Percentiles rank a stretch among this genome's conserved stretches.
These are phyloP conservation scores for Setophaga petechia DNA, from an alignment of 2,113 vertebrate species.

Conservation along the genomic window DNA sequence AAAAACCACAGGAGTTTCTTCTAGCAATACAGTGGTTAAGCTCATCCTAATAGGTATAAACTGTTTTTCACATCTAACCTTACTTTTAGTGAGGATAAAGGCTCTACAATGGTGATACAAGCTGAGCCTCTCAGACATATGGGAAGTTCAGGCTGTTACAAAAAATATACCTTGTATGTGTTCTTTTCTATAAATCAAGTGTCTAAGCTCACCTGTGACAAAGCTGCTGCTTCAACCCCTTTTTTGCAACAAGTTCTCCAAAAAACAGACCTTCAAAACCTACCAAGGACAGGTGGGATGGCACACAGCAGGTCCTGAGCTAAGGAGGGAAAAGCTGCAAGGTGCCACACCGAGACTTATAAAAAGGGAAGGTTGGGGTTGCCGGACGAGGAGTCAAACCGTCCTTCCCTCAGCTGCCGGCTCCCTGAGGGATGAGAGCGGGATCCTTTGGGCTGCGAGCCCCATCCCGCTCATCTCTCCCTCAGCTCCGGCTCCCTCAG, in stretches of 20 bases:
- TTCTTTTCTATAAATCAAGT: not conserved
- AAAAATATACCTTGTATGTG: not conserved
- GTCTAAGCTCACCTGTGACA: fast-evolving
- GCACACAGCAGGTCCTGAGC: too few relatives aligned
- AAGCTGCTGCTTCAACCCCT: not conserved
- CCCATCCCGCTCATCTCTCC: too few relatives aligned
- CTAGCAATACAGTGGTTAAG: not conserved
- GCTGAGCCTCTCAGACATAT: not conserved
- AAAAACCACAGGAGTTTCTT: not conserved
- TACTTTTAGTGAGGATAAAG: not conserved
- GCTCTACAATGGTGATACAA: not conserved
- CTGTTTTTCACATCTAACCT: not conserved
- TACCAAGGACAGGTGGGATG: not conserved
- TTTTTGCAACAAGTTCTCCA: not conserved
- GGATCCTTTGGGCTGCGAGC: not conserved
- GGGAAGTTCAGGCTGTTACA: not conserved
- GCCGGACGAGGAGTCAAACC: not conserved
- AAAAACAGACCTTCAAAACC: not conserved
- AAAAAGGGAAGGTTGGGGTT: not conserved
- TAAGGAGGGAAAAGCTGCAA: not conserved
- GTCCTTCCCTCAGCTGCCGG: too few relatives aligned
- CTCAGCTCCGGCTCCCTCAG: not conserved
- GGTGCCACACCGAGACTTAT: fast-evolving
- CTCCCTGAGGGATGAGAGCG: too few relatives aligned
- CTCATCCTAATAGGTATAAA: not conserved